phyloP scores from a whole-genome alignment of 2,888 invertebrate species.

The Xanthia togata region DNA sequence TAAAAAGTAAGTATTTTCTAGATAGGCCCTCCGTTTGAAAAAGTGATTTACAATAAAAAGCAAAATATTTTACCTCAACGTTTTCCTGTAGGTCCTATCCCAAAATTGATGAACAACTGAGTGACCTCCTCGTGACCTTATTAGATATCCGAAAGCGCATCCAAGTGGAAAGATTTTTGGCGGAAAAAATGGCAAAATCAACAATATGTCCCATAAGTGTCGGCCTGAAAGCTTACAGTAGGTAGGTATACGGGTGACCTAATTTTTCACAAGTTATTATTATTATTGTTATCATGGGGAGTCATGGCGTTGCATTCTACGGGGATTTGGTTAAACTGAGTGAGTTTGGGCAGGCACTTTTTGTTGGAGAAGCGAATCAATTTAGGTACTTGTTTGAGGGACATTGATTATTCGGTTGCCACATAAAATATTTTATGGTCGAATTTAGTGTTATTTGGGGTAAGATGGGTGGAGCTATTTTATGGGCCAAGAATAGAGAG shows the following conservation, averaged over 20 bases:
- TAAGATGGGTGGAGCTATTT: slow-evolving; percentile 7
- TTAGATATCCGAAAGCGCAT: slow-evolving; percentile 37
- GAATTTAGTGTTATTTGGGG: slow-evolving; percentile 22
- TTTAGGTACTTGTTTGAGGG: slow-evolving; percentile 53
- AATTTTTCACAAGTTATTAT: slow-evolving; percentile 78
- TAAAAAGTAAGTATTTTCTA: background rate
- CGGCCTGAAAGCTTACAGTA: slow-evolving; percentile 62
- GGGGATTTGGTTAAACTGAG: slow-evolving; percentile 72
- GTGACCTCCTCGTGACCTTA: slow-evolving; percentile 48
- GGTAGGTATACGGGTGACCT: slow-evolving; percentile 76
- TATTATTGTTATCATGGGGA: slow-evolving; percentile 77
- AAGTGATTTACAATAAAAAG: background rate
- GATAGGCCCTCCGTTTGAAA: background rate
- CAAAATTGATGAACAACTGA: slow-evolving; percentile 33
- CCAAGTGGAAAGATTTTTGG: slow-evolving; percentile 47
- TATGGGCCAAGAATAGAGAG: background rate
- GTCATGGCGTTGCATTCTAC: slow-evolving; percentile 73
- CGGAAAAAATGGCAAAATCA: slow-evolving; percentile 63
- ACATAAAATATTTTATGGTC: slow-evolving; percentile 50
- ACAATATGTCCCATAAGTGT: slow-evolving; percentile 66
- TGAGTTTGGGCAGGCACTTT: slow-evolving; percentile 58
- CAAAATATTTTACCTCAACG: background rate
- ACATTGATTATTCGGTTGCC: slow-evolving; percentile 32
- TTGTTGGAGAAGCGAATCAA: slow-evolving; percentile 63
- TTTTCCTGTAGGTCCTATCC: background rate